phyloP scores from a whole-genome alignment of 2,797 vertebrate genomes.

The Melanotaenia boesemani region DNA sequence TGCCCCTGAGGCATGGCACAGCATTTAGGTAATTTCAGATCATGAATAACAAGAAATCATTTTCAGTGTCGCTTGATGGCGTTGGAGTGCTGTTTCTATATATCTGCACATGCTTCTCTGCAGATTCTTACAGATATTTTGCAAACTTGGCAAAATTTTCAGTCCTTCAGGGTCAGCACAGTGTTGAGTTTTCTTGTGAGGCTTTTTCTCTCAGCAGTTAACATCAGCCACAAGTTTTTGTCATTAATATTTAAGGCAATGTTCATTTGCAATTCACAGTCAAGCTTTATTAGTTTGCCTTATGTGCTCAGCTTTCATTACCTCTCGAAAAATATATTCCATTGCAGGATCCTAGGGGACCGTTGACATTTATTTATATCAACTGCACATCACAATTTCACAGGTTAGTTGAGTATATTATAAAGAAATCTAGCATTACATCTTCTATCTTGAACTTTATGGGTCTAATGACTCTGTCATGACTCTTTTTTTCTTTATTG shows the following conservation, averaged over 20 bases:
- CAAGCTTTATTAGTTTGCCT: conserved; percentile 19
- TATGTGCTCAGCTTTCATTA: conserved; percentile 21
- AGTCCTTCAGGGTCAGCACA: neutral
- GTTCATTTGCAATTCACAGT: conserved; percentile 21
- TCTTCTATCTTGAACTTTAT: neutral
- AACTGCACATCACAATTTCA: conserved; percentile 1
- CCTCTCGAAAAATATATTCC: neutral
- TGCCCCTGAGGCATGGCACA: conserved; percentile 15
- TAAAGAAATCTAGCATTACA: neutral
- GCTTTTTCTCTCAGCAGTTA: conserved; percentile 10
- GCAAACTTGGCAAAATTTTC: neutral
- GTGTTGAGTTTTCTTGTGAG: conserved; percentile 5
- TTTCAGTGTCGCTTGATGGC: conserved; percentile 3
- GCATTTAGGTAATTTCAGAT: neutral
- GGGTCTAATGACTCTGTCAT: too few relatives aligned
- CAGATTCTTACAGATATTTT: conserved; percentile 14
- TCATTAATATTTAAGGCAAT: conserved; percentile 25
- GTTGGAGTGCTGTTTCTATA: neutral
- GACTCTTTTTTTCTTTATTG: neutral
- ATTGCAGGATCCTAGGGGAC: neutral
- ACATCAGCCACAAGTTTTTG: conserved; percentile 9
- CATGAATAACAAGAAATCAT: conserved; percentile 21
- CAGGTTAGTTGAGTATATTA: neutral
- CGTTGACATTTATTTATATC: conserved; percentile 10
- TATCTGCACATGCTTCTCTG: conserved; percentile 1